These are phyloP conservation scores for Seira musarum DNA, from an alignment of 2,888 invertebrate genomes.

Conservation along the genomic window DNA sequence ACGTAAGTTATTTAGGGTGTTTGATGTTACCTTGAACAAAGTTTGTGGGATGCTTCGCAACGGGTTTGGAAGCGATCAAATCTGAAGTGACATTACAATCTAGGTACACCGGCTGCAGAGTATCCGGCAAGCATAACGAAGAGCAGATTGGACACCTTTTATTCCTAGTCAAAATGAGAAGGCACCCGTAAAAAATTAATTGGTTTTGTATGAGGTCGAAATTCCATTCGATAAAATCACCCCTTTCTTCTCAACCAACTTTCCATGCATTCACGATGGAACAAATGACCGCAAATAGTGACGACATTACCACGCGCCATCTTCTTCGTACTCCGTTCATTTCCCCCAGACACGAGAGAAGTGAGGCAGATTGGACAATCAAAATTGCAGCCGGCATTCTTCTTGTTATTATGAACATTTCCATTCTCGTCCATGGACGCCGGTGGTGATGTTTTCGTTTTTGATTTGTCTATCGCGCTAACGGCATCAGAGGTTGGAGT, in stretches of 20 bases:
- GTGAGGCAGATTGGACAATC: constrained; percentile 60
- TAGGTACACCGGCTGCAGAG: constrained; percentile 47
- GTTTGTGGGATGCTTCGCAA: background rate
- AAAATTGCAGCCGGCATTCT: constrained; percentile 23
- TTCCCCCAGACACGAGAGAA: constrained; percentile 25
- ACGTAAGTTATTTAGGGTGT: no score
- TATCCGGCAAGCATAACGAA: constrained; percentile 34
- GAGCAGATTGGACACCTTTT: constrained; percentile 58
- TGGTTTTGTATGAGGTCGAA: no score
- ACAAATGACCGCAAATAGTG: constrained; percentile 54
- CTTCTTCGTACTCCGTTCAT: background rate
- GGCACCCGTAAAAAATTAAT: no score
- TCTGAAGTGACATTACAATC: constrained; percentile 49
- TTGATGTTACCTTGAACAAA: background rate
- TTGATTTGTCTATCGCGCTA: constrained; percentile 20
- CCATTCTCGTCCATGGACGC: background rate
- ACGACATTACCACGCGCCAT: constrained; percentile 15
- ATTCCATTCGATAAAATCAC: constrained; percentile 28
- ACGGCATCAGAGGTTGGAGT: constrained; percentile 24
- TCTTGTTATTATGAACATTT: background rate
- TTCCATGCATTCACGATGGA: constrained; percentile 55
- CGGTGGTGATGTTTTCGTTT: no score
- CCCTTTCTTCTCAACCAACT: constrained; percentile 54
- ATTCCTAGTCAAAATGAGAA: constrained; percentile 33
- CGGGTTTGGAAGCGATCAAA: background rate